Evolutionary conservation across 2,113 vertebrate genomes (phyloP), one percentile per base, ranked within the genome.

Genomic region (Neolamprologus toae): DNA sequence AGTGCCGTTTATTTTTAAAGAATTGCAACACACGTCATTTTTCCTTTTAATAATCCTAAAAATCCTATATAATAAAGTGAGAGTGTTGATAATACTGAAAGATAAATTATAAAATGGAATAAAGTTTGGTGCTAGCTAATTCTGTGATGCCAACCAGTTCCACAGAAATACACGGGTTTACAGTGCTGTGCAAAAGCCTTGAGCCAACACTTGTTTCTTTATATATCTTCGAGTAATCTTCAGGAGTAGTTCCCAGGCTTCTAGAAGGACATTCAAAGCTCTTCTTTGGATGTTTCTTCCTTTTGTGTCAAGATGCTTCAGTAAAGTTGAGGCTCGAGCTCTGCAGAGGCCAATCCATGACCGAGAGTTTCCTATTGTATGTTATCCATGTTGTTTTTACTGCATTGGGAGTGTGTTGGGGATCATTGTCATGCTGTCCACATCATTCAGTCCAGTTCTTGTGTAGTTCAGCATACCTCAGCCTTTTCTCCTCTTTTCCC

Each of bases 61-160:
- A 66, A 3, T 35, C 61, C 10, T n/a, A 66, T 66, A n/a, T 66
- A 66, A 66, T 66, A 66, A 66, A 66, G 31, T 63, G 31, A 63
- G 31, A 63, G 31, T 66, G 61, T 68, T 68, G 4, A 37, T 37
- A 47, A 47, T 76, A 76, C 9, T 76, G 9, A 76, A 76, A 49
- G 16, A 49, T 76, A 23, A 47, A 45, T 76, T 5, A 76, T 11
- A 8, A 76, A 45, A 28, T 21, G 5, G 16, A 49, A 35, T 21
- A 35, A 83, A 9, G 47, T 78, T 7, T 84, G 85, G 85, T 90
- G 85, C 80, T 84, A 86, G 63, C 11, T 17, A 55, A 26, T 33
- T 78, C 12, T 83, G 42, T 31, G 42, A 28, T 49, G 42, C 4
- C 23, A 76, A 8, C 40, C 9, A 28, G 13, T 42, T 76, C 45